Base-by-base conservation (phyloP, 1,140 invertebrate genomes). In the Caenorhabditis latens region DNA sequence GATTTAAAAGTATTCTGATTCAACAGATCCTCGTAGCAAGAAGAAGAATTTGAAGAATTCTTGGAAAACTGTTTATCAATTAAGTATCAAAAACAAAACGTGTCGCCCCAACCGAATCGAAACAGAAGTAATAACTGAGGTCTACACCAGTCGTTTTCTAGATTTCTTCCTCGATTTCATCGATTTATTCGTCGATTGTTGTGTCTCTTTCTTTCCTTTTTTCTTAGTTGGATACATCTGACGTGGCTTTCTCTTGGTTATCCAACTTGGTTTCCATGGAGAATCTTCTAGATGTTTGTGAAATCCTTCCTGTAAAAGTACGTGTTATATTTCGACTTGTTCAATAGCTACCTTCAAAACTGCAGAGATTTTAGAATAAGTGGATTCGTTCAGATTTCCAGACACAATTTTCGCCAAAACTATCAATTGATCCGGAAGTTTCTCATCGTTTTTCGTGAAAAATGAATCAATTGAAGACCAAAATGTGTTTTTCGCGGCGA, bases 391-490 rank as follows among this genome's bases (percentile, higher is more conserved):
- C 21, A 63, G 24, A 63, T 63, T 24, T 32, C 61, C 61, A 63
- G 61, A 24, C 8, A 63, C 61, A 32, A 63, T 14, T 63, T 32
- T 63, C 11, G 61, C 61, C 1, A 63, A 7, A 0, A 9, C 19
- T 13, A 32, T 24, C 21, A 63, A 21, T 32, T 63, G 61, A 24
- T 63, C 61, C 11, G 61, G 24, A 63, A 63, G 9, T 63, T 63
- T 63, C 61, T 63, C 21, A 11, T 24, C 21, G 61, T 63, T 63
- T 63, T 63, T 40, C 19, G 57, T 8, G 9, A 63, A 63, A 63
- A 63, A 63, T 63, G 61, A 63, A 63, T 63, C 61, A 32, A 63
- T 24, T 32, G 61, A 63, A 32, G 61, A 24, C 61, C 61, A 63
- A 24, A 63, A 63, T 2, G 19, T 9, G 61, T 32, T 63, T 32